Conservation (phyloP, 2,797 vertebrate genomes). For the Pseudochromis fuscus region DNA sequence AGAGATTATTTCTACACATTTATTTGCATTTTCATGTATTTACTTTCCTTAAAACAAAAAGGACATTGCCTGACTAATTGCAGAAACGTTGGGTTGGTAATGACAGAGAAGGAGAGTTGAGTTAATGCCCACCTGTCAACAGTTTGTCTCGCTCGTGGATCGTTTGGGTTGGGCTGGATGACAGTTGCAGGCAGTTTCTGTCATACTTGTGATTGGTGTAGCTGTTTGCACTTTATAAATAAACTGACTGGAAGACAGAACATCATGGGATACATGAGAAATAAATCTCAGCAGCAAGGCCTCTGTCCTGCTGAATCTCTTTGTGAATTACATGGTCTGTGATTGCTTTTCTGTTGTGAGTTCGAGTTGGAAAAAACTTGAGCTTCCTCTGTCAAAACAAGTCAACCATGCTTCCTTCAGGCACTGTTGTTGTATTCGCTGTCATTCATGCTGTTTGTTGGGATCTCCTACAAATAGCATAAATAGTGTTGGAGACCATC, state of each 20-base stretch:
- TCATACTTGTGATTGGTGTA: constrained; percentile 27
- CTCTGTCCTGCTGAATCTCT: constrained; percentile 9
- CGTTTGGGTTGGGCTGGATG: constrained; percentile 32
- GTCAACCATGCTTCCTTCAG: neutral
- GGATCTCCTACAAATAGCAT: no score
- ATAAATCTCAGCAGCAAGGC: constrained; percentile 4
- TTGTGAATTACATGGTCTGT: constrained; percentile 45
- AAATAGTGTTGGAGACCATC: neutral
- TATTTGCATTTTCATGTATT: neutral
- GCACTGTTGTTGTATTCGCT: constrained; percentile 1
- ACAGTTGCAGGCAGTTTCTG: constrained; percentile 41
- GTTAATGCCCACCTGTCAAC: constrained; percentile 59
- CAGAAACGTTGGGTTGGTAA: constrained; percentile 29
- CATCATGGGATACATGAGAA: constrained; percentile 40
- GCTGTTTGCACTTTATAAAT: constrained; percentile 34
- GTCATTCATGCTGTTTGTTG: constrained; percentile 2
- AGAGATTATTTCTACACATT: constrained; percentile 13
- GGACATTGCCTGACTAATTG: constrained; percentile 30
- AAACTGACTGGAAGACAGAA: constrained; percentile 35
- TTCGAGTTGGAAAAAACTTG: neutral
- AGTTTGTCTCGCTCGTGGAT: constrained; percentile 18
- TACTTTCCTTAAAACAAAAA: constrained; percentile 13
- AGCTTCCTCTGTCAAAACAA: constrained; percentile 4
- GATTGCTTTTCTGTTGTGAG: constrained; percentile 46
- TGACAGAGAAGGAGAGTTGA: constrained; percentile 37